Percentiles rank a stretch among this genome's conserved stretches.
phyloP scores from a whole-genome alignment of 1,140 invertebrate species.

The Babylonia areolata region DNA sequence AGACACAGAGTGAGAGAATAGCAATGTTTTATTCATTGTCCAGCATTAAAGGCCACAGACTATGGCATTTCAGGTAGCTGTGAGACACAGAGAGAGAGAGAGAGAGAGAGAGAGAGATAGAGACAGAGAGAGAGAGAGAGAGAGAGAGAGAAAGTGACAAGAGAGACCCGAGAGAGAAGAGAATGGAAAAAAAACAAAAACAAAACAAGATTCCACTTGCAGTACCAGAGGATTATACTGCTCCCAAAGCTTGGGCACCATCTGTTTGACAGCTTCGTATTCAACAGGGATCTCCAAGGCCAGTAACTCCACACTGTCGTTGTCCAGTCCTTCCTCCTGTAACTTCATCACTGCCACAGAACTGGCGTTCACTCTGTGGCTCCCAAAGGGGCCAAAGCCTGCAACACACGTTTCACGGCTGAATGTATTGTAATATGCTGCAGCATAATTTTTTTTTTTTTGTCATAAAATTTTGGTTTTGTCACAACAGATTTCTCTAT shows the following conservation, averaged over 20 bases:
- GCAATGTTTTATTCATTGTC: too few species aligned
- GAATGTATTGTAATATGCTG: too few species aligned
- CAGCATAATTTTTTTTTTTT: too few species aligned
- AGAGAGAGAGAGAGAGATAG: not conserved
- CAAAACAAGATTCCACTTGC: not conserved
- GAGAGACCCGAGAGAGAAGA: not conserved
- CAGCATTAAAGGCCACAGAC: too few species aligned
- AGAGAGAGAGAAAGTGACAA: not conserved
- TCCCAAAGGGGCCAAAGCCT: slow-evolving; percentile 86
- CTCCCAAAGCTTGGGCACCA: slow-evolving; percentile 69
- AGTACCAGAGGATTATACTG: slow-evolving; percentile 68
- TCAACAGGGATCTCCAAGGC: slow-evolving; percentile 69
- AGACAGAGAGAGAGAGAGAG: not conserved
- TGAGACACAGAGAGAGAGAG: not conserved
- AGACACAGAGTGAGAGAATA: too few species aligned
- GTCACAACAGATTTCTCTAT: too few species aligned
- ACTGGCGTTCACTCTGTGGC: slow-evolving; percentile 84
- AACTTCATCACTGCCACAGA: slow-evolving; percentile 85
- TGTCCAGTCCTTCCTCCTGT: slow-evolving; percentile 68
- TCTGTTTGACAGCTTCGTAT: slow-evolving; percentile 66
- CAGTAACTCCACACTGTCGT: slow-evolving; percentile 63
- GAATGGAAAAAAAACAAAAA: not conserved
- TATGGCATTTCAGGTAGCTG: too few species aligned
- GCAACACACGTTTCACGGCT: slow-evolving; percentile 63
- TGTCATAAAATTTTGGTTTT: too few species aligned